These are phyloP conservation scores for Aldrovandia affinis DNA, from an alignment of 2,797 vertebrate genomes.

Conservation along the genomic window DNA sequence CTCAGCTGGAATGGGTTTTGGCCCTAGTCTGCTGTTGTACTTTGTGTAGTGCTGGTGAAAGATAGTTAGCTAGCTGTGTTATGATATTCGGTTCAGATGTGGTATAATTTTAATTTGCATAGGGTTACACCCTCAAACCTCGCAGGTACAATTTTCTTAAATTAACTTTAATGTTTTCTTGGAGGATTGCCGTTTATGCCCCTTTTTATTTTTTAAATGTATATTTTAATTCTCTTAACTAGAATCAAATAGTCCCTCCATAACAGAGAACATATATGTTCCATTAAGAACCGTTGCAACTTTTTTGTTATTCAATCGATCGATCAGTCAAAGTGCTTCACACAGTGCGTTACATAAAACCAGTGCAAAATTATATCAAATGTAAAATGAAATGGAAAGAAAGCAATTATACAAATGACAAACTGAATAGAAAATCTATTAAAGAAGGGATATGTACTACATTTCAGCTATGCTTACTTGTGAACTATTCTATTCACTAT, in stretches of 20 bases:
- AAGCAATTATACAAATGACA: too few relatives aligned
- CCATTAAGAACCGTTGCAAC: not conserved
- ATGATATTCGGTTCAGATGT: not conserved
- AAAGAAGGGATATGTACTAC: too few relatives aligned
- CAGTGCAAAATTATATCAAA: too few relatives aligned
- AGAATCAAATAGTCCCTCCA: not conserved
- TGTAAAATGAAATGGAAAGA: too few relatives aligned
- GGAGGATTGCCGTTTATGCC: not conserved
- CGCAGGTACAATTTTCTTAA: not conserved
- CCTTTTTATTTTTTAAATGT: too few relatives aligned
- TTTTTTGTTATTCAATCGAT: not conserved
- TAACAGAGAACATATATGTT: not conserved
- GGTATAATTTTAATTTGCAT: not conserved
- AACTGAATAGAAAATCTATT: too few relatives aligned
- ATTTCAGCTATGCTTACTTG: too few relatives aligned
- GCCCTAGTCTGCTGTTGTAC: constrained; percentile 4
- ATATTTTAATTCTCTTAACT: not conserved
- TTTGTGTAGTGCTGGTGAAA: constrained; percentile 15
- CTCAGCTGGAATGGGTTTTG: not conserved
- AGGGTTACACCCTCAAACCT: not conserved
- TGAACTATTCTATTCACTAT: too few relatives aligned
- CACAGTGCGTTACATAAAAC: not conserved
- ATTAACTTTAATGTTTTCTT: not conserved
- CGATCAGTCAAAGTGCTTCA: not conserved
- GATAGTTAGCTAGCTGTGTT: not conserved